Evolutionary conservation across 1,140 invertebrate species (phyloP), one percentile per base, ranked within the genome.

Genomic region (Grapholita molesta): DNA sequence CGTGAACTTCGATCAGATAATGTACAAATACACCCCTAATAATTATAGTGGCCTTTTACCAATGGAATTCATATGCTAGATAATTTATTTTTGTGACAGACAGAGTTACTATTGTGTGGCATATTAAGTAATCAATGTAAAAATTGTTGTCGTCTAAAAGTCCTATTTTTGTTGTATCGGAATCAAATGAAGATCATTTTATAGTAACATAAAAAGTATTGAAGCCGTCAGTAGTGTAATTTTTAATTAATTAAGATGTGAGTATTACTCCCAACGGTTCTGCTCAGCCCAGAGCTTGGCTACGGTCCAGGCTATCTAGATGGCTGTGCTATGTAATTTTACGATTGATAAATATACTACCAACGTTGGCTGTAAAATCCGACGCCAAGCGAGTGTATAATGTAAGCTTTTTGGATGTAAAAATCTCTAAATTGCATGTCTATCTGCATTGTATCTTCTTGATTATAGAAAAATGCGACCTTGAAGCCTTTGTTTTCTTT

Each of bases 281-380:
- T 61, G n/a, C 24, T 61, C 55, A 61, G 55, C 55, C 55, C 42
- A 68, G 68, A 74, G 72, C 77, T 80, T 84, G 76, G 76, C 78
- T 71, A 68, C 71, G 74, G 70, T 78, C 83, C 82, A 76, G 66
- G 65, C 69, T 74, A 25, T 82, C 74, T 82, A 69, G 71, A 87
- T 83, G 85, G 86, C 85, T 89, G 86, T 89, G 86, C 80, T 82
- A 79, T 78, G 64, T 78, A 77, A 75, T 76, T 74, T 68, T 76
- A 74, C 70, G 66, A 76, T 72, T 77, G 70, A 80, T 77, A 79
- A 74, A 76, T 82, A 73, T 72, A 48, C 69, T 72, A 74, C 72
- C 74, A 67, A 69, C 33, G 61, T 77, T 72, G 71, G 71, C 74
- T 64, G 25, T 38, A 53, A 73, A 71, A 48, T 61, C 68, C 23